Percentiles rank a stretch among this genome's conserved stretches.
Conservation (phyloP, 2,113 vertebrate species). For the Ovibos moschatus region DNA sequence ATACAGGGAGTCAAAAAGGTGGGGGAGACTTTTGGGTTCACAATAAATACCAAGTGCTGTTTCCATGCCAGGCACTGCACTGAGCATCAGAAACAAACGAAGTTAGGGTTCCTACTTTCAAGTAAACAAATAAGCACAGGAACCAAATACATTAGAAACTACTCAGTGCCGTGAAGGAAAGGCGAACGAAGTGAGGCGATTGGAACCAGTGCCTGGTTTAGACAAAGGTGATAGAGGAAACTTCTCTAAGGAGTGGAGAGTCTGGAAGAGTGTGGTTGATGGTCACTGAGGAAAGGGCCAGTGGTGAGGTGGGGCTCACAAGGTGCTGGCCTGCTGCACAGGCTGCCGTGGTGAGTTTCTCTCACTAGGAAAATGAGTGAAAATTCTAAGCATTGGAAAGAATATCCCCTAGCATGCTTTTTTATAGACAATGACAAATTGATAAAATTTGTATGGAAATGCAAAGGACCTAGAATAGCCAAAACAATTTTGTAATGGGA, state of each 20-base stretch:
- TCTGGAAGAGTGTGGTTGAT: not conserved
- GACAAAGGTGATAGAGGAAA: not conserved
- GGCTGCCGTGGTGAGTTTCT: not conserved
- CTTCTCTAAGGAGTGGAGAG: not conserved
- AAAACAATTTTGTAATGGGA: not conserved
- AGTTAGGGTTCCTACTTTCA: not conserved
- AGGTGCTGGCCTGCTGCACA: not conserved
- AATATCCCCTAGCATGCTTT: not conserved
- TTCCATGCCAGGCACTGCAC: not conserved
- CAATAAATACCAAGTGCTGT: not conserved
- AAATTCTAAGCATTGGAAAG: not conserved
- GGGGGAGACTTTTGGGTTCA: not conserved
- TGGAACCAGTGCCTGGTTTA: not conserved
- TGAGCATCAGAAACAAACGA: not conserved
- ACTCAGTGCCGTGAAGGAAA: not conserved
- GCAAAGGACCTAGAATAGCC: not conserved
- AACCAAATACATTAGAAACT: not conserved
- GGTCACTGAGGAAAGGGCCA: not conserved
- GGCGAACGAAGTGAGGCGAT: not conserved
- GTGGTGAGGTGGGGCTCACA: accelerated
- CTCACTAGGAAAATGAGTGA: not conserved
- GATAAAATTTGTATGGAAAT: not conserved
- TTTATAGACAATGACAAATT: not conserved
- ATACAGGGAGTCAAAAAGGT: not conserved
- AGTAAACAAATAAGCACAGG: not conserved